phyloP scores from a whole-genome alignment of 2,113 vertebrate genomes.

The Tauraco erythrolophus region DNA sequence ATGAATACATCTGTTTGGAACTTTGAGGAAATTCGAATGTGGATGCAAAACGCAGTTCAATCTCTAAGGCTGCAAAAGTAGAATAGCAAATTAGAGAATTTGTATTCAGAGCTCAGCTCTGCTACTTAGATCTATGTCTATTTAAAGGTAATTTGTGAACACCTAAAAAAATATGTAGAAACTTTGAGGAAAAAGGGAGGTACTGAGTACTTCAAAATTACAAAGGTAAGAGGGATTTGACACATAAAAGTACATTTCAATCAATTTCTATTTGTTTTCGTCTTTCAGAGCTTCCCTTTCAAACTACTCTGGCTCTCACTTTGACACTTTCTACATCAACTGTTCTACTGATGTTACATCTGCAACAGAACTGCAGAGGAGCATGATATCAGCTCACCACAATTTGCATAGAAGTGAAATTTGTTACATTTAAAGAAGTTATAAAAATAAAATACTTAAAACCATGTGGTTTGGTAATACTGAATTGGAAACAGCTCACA shows the following conservation, averaged over 20 bases:
- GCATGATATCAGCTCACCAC: background rate
- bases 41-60: background rate
- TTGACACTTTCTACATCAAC: background rate
- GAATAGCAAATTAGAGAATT: conserved; percentile 12
- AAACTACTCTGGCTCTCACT: background rate
- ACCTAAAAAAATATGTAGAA: background rate
- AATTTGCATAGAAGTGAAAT: background rate
- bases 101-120: background rate
- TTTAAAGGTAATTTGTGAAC: conserved; percentile 42
- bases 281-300: conserved; percentile 9
- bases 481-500: background rate
- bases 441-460: background rate
- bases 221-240: background rate
- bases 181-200: background rate
- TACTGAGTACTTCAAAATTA: background rate
- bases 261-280: conserved; percentile 18
- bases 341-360: background rate
- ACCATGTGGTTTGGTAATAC: background rate
- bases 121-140: background rate
- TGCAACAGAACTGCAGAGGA: background rate
- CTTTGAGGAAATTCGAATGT: conserved; percentile 14
- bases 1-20: background rate
- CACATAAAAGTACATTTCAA: background rate
- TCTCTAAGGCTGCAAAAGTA: background rate
- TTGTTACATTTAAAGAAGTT: background rate